Evolutionary conservation across 2,113 vertebrate genomes (phyloP), one percentile per base, ranked within the genome.

Genomic region (Corythoichthys haematopterus): DNA sequence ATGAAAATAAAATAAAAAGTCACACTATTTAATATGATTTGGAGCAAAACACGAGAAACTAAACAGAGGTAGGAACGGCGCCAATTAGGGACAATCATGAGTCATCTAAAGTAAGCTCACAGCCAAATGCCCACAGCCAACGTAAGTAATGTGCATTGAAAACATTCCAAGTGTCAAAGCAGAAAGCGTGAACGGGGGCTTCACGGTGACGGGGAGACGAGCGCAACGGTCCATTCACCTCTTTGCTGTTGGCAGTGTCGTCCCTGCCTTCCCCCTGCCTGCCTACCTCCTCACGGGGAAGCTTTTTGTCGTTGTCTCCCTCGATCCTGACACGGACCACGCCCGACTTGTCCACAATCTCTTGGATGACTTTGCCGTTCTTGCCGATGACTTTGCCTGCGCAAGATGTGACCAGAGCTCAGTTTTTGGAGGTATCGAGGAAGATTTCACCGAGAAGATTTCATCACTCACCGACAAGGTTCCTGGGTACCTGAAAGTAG

Each of bases 331-430:
- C 95, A 0, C 95, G 91, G 70, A 97, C 95, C 78, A 97, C 94
- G 3, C 95, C 95, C 0, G 95, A 97, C 79, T 97, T 97, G 89
- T 97, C 94, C 80, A 96, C 94, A 9, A 97, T 96, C 84, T 97
- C 95, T 82, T 97, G 95, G 82, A 97, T 97, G 85, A 94, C 94
- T 91, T 95, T 94, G 59, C 95, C 95, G 0, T 91, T 96, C 83
- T 96, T 97, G 64, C 95, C 95, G n/a, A 97, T 97, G 62, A 97
- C 94, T 88, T 97, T 97, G 79, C 95, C 95, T 96, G 80, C 0
- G 16, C 0, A 14, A 13, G 0, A 11, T 10, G 37, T 2, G 3
- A 20, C 46, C 16, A 65, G 20, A 20, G 20, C 52, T 43, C 1
- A 14, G 20, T 65, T 36, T 40, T 15, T 28, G 52, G 45, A 36